Percentiles rank a stretch among this genome's conserved stretches.
These are phyloP conservation scores for Schmidtea mediterranea DNA, from an alignment of 1,140 invertebrate genomes.

Conservation along the genomic window DNA sequence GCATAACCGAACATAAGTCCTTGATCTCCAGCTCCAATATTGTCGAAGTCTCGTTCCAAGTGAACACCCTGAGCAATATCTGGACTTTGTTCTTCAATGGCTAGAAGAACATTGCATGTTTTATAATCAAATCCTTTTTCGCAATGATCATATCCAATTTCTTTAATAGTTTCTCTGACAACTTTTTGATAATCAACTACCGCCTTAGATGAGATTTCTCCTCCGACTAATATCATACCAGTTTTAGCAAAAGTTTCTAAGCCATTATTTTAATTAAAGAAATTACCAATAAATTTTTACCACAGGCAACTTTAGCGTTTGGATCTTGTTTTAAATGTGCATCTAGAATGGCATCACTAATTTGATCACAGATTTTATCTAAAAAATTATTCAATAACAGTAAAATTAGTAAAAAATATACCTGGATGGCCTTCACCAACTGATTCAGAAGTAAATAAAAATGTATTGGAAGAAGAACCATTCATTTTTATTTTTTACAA, in stretches of 20 bases:
- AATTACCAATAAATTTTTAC: slow-evolving; percentile 27
- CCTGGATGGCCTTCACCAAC: slow-evolving; percentile 84
- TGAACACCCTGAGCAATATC: slow-evolving; percentile 91
- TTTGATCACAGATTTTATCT: slow-evolving; percentile 99
- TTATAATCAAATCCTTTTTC: slow-evolving; percentile 89
- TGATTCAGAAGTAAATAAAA: slow-evolving; percentile 92
- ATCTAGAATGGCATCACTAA: slow-evolving; percentile 91
- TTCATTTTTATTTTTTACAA: too few relatives aligned
- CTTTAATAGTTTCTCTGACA: slow-evolving; percentile 69
- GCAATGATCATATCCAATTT: slow-evolving; percentile 90
- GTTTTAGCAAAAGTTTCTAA: slow-evolving; percentile 31
- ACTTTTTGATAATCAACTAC: slow-evolving; percentile 85
- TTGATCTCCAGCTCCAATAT: slow-evolving; percentile 97
- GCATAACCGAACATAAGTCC: slow-evolving; percentile 31
- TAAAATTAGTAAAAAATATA: slow-evolving; percentile 13
- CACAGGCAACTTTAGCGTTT: slow-evolving; percentile 87
- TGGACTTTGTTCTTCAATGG: slow-evolving; percentile 81
- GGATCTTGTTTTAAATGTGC: slow-evolving; percentile 83
- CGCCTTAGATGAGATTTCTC: slow-evolving; percentile 41
- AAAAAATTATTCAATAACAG: slow-evolving; percentile 10
- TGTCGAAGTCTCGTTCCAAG: slow-evolving; percentile 60
- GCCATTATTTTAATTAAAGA: slow-evolving; percentile 7
- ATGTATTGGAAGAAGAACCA: slow-evolving; percentile 19
- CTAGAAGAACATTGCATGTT: slow-evolving; percentile 89
- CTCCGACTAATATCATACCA: slow-evolving; percentile 37